Conservation (phyloP, 2,888 invertebrate genomes). For the Habrosyne pyritoides region DNA sequence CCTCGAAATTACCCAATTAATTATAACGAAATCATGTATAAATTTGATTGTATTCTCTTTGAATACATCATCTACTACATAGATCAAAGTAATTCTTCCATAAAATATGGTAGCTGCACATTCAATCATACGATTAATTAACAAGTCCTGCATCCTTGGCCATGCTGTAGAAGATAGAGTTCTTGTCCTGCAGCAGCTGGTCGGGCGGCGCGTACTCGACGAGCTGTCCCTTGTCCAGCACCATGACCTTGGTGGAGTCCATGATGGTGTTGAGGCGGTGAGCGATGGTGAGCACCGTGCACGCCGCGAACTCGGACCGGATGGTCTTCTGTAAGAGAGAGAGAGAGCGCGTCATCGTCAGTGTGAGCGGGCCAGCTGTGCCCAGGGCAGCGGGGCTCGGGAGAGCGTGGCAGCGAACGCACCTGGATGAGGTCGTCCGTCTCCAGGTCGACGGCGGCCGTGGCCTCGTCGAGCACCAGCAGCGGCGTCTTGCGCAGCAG, state of each 20-base stretch:
- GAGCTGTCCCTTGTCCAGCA: slow-evolving; percentile 90
- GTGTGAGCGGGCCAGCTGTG: neutral
- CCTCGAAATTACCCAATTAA: neutral
- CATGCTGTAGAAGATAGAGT: slow-evolving; percentile 88
- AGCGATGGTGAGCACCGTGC: slow-evolving; percentile 96
- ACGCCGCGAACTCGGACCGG: slow-evolving; percentile 91
- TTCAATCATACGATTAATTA: slow-evolving; percentile 63
- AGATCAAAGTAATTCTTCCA: neutral
- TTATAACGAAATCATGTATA: neutral
- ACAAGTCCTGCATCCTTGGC: slow-evolving; percentile 92
- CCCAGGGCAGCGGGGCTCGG: too few species aligned
- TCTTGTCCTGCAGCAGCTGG: slow-evolving; percentile 79
- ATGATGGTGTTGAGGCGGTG: slow-evolving; percentile 96
- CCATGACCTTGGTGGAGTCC: slow-evolving; percentile 94
- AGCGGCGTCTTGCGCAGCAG: slow-evolving; percentile 93
- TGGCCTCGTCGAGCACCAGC: slow-evolving; percentile 93
- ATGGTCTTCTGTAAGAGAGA: slow-evolving; percentile 89
- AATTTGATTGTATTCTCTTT: neutral
- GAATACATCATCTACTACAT: neutral
- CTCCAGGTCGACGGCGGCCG: slow-evolving; percentile 95
- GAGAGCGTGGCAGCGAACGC: too few species aligned
- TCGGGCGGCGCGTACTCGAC: slow-evolving; percentile 91
- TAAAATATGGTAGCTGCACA: neutral
- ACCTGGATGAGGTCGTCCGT: slow-evolving; percentile 94
- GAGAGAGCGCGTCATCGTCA: neutral